Conservation (phyloP, 2,888 invertebrate genomes). For the Nomada goodeniana region DNA sequence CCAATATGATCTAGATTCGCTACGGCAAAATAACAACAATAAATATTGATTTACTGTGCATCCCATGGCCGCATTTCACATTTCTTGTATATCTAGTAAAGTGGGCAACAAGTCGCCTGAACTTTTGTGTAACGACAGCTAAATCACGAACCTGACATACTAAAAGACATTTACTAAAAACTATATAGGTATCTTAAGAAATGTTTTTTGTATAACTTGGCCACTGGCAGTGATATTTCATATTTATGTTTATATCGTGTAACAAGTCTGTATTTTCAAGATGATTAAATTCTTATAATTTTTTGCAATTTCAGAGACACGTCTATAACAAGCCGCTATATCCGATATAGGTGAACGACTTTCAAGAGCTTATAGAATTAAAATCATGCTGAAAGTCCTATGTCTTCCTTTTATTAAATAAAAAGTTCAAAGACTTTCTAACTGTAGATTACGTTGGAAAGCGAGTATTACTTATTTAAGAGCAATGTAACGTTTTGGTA, state of each 20-base stretch:
- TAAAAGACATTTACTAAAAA: neutral
- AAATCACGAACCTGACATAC: neutral
- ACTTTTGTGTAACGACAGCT: neutral
- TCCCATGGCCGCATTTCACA: conserved; percentile 40
- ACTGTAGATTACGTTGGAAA: too few relatives aligned
- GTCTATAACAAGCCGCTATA: neutral
- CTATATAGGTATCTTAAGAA: neutral
- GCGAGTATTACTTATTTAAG: neutral
- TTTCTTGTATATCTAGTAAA: conserved; percentile 14
- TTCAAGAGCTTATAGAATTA: neutral
- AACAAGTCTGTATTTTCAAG: neutral
- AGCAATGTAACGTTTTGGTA: neutral
- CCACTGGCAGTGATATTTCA: neutral
- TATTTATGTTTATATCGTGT: neutral
- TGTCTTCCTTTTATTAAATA: too few relatives aligned
- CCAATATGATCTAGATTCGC: neutral
- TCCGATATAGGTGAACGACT: neutral
- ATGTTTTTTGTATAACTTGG: too few relatives aligned
- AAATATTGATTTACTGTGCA: neutral
- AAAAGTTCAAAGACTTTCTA: too few relatives aligned
- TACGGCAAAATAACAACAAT: conserved; percentile 12
- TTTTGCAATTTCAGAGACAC: neutral
- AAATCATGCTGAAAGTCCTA: neutral
- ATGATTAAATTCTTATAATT: neutral
- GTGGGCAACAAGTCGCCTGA: neutral